These are phyloP conservation scores for Eupithecia dodoneata DNA, from an alignment of 2,888 invertebrate species.

Conservation along the genomic window DNA sequence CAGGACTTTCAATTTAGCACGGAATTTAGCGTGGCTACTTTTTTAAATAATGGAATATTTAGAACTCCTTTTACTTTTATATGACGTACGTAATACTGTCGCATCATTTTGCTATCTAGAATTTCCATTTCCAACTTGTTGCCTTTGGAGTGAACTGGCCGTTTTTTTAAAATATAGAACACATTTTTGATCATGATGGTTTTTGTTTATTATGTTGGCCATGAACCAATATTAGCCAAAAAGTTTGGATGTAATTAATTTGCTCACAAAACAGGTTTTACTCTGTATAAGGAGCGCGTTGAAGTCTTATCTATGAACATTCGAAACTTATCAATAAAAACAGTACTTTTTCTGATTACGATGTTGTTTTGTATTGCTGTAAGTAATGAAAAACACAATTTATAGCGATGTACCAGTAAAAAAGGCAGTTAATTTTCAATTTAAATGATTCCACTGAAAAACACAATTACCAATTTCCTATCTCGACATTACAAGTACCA, in stretches of 20 bases:
- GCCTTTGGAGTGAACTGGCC: constrained; percentile 32
- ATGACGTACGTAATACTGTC: constrained; percentile 52
- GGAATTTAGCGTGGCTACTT: constrained; percentile 24
- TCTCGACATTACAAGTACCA: constrained; percentile 7
- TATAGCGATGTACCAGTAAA: neutral
- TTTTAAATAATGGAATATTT: neutral
- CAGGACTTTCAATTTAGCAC: constrained; percentile 42
- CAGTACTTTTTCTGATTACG: neutral
- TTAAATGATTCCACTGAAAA: neutral
- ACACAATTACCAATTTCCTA: neutral
- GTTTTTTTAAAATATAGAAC: constrained; percentile 28
- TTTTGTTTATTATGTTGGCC: neutral
- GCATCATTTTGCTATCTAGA: constrained; percentile 55
- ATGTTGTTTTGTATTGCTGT: neutral
- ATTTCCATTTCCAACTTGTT: constrained; percentile 48
- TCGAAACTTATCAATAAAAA: neutral
- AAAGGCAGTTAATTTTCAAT: neutral
- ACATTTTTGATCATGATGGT: neutral
- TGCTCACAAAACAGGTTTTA: neutral
- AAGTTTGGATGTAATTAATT: neutral
- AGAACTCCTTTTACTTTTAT: constrained; percentile 15
- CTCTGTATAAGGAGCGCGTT: constrained; percentile 10
- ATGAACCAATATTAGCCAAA: neutral
- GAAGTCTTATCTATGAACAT: constrained; percentile 3
- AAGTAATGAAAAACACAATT: neutral